Evolutionary conservation across 1,140 invertebrate genomes (phyloP), one percentile per base, ranked within the genome.

Genomic region (Mercenaria mercenaria): DNA sequence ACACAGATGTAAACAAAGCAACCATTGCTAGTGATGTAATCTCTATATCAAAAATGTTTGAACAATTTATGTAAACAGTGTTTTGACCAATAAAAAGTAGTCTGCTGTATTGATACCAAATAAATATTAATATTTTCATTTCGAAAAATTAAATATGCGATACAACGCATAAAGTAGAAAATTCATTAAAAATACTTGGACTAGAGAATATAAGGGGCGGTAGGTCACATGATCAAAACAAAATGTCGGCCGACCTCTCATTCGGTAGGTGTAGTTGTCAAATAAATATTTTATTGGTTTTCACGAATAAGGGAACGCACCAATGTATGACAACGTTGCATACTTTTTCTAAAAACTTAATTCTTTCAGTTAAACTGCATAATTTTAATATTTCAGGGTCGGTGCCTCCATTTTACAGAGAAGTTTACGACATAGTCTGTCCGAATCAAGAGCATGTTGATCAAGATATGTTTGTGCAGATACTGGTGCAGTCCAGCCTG

Each of bases 351-450:
- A 34, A 32, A 13, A 32, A 34, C 32, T n/a, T 43, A 32, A 15
- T 29, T 34, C 10, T 34, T 67, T 67, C 26, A 8, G 1, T 67
- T 2, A 32, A 34, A 20, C n/a, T 32, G n/a, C 26, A n/a, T 34
- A 4, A 4, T 61, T 23, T n/a, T 61, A 6, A 32, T 32, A 83
- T 94, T 93, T 61, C 93, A 97, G 97, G 97, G 91, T 96, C 96
- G 32, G 96, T 97, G 91, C 97, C 97, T 82, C 96, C 97, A 18
- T 96, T 97, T 93, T 97, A 97, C 92, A 94, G 97, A 85, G 97
- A 97, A 93, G 96, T 97, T 77, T 97, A 97, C 92, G 97, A 97
- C 91, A 97, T 97, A 79, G 96, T 97, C 88, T 97, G 97, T 82
- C 96, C 97, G 39, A 96, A 97, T 93, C 93, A 96, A 96, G 94